Evolutionary conservation across 2,797 vertebrate species (phyloP), one percentile per base, ranked within the genome.

Genomic region (Bucorvus abyssinicus): DNA sequence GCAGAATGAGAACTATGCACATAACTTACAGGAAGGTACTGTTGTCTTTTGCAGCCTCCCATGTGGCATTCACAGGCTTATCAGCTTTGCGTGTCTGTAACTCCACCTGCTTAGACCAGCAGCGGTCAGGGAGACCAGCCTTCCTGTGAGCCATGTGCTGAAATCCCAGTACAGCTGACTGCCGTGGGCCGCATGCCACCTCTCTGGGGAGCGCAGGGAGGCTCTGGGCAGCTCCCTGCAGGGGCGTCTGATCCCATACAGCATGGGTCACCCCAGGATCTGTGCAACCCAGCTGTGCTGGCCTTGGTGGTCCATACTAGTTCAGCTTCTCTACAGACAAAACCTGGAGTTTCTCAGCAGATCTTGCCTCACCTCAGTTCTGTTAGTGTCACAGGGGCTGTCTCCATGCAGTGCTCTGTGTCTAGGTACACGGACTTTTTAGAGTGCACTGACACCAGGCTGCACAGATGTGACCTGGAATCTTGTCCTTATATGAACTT

Each of bases 371-470:
- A 6, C 6, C 27, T 34, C 50, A 9, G 24, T 4, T 8, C 42
- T 27, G 30, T 6, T 40, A 52, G 45, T 20, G 11, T 32, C 69
- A 10, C 36, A 29, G 40, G 20, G 30, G 9, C 53, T 73, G 20
- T 63, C 61, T 56, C 61, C 74, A 21, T 63, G 21, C 2, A 1
- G 32, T 10, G 36, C 30, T 38, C 21, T 1, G 0, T 55, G 44
- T 23, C 36, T 45, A 13, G 83, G 49, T 30, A 13, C 12, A 1
- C 0, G 2, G 6, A 2, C 18, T 6, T 3, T 7, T 4, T 53
- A 44, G n/a, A 34, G 18, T 14, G 34, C 74, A 1, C 44, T 59
- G 61, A 32, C 55, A 68, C 17, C 63, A 8, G 47, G n/a, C n/a
- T 61, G 3, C 11, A 24, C 4, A 14, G n/a, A 2, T 8, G 6